Conservation (phyloP, 2,113 vertebrate species). For the Xiphias gladius region DNA sequence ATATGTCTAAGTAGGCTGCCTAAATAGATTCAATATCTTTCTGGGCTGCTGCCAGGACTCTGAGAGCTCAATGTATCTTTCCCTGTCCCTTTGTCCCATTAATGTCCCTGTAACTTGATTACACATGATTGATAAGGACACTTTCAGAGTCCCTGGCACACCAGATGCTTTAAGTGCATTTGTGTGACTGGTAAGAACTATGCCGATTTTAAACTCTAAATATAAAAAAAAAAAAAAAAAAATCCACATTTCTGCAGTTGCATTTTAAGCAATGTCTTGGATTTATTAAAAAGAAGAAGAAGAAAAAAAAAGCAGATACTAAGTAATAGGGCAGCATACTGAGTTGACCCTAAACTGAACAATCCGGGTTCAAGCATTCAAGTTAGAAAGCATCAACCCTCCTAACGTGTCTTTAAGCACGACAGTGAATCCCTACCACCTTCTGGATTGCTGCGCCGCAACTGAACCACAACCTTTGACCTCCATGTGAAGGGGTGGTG, state of each 20-base stretch:
- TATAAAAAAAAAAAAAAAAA: too few species aligned
- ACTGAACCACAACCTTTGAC: conserved; percentile 52
- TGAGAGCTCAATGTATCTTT: conserved; percentile 55
- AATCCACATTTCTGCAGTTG: not conserved
- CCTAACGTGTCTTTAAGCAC: conserved; percentile 20
- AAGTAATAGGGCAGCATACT: not conserved
- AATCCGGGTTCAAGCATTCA: not conserved
- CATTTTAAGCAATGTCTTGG: not conserved
- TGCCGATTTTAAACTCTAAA: not conserved
- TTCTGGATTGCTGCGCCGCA: conserved; percentile 13
- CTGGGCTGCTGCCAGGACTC: conserved; percentile 70
- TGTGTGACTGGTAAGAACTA: conserved; percentile 23
- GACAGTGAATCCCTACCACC: conserved; percentile 10
- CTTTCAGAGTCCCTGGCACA: conserved; percentile 46
- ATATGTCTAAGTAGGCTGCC: conserved; percentile 58
- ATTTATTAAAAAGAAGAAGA: not conserved
- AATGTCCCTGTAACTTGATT: conserved; percentile 81
- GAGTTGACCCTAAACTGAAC: not conserved
- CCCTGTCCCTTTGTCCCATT: conserved; percentile 70
- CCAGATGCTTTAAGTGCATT: conserved; percentile 59
- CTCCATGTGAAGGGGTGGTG: not conserved
- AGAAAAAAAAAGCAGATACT: not conserved
- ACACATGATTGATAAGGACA: conserved; percentile 74
- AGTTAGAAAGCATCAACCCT: not conserved
- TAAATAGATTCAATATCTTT: conserved; percentile 54